phyloP scores from a whole-genome alignment of 2,113 vertebrate genomes.

The Patagioenas fasciata region DNA sequence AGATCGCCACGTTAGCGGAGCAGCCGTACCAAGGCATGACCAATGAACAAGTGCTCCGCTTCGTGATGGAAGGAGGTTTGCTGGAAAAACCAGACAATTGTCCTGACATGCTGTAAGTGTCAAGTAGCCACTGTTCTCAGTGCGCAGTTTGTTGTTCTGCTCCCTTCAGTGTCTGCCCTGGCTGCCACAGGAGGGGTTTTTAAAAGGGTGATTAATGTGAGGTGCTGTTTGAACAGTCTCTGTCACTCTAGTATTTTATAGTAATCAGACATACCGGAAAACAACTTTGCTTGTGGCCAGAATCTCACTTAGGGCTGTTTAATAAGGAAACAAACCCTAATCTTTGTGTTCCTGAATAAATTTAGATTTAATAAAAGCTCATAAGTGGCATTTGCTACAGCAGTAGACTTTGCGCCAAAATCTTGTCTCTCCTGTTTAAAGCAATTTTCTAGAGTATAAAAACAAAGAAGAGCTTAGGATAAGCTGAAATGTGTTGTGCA shows the following conservation, averaged over 20 bases:
- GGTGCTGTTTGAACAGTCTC: not conserved
- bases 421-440: not conserved
- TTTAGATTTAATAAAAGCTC: not conserved
- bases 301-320: not conserved
- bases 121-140: not conserved
- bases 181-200: not conserved
- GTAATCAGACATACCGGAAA: not conserved
- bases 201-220: not conserved
- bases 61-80: slow-evolving; percentile 98
- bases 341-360: not conserved
- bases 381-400: not conserved
- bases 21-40: slow-evolving; percentile 99
- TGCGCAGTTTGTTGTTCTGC: not conserved
- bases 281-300: not conserved
- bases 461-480: not conserved
- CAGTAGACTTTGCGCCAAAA: not conserved
- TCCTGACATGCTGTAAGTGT: slow-evolving; percentile 93
- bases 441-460: not conserved
- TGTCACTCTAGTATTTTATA: fast-evolving
- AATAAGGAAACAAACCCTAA: not conserved
- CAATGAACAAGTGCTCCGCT: slow-evolving; percentile 98
- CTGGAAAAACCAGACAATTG: slow-evolving; percentile 98
- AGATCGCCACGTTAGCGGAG: slow-evolving; percentile 94
- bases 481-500: not conserved
- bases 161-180: not conserved